A percentile compares a stretch with the other conserved stretches of the same genome.
Evolutionary conservation across 2,113 vertebrate species (phyloP).

Genomic region (Gopherus flavomarginatus): DNA sequence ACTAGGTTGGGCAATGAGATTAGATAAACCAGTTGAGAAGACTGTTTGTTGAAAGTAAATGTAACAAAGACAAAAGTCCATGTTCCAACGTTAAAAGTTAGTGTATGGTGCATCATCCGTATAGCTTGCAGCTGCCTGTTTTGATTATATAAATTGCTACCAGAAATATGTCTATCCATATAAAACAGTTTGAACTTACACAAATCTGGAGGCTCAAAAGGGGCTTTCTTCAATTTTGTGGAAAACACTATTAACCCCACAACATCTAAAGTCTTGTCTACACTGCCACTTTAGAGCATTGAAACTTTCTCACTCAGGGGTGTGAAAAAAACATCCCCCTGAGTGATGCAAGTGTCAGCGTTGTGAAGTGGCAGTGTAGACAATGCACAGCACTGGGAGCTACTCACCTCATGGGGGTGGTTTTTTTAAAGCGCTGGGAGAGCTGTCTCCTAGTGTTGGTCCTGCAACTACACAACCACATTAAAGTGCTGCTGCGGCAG

Average conservation of each 20-base stretch:
- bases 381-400: too few relatives aligned
- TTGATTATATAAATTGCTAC: background rate
- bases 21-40: background rate
- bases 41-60: background rate
- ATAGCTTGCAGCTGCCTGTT: background rate
- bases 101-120: background rate
- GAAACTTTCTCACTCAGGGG: too few relatives aligned
- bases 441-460: too few relatives aligned
- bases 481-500: too few relatives aligned
- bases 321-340: too few relatives aligned
- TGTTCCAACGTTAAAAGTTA: background rate
- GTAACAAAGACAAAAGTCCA: background rate
- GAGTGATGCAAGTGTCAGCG: too few relatives aligned
- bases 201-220: background rate
- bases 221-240: background rate
- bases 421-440: too few relatives aligned
- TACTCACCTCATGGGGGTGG: too few relatives aligned
- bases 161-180: background rate
- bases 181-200: background rate
- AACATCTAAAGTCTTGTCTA: too few relatives aligned
- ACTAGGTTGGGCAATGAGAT: background rate
- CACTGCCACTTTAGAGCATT: too few relatives aligned
- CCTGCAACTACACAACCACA: too few relatives aligned
- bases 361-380: too few relatives aligned
- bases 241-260: rapidly evolving